Conservation (phyloP, 2,113 vertebrate species). For the Glareola pratincola region DNA sequence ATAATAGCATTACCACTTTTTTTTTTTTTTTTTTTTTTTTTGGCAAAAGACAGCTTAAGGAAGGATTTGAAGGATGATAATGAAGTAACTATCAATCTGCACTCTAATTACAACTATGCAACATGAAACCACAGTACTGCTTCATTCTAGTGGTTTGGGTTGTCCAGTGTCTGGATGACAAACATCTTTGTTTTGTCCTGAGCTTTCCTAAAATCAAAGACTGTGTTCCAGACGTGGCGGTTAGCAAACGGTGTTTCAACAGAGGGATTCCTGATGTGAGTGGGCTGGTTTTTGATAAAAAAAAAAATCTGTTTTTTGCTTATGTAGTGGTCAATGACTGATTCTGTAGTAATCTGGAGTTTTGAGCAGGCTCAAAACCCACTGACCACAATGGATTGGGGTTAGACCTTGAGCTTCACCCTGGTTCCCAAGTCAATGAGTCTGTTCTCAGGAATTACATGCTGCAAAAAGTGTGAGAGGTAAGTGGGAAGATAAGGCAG, state of each 20-base stretch:
- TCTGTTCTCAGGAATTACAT: not conserved
- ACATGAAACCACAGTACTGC: not conserved
- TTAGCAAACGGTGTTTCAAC: not conserved
- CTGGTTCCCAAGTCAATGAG: not conserved
- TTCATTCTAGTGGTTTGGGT: conserved; percentile 3
- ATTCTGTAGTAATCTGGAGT: not conserved
- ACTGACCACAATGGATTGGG: not conserved
- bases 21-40: not conserved
- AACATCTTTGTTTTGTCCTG: not conserved
- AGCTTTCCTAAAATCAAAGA: conserved; percentile 8
- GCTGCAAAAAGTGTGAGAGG: not conserved
- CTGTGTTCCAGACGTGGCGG: not conserved
- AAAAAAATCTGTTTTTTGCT: not conserved
- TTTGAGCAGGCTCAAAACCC: not conserved
- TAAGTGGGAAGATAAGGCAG: not conserved
- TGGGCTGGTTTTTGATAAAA: not conserved
- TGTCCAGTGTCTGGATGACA: not conserved
- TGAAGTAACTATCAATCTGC: not conserved
- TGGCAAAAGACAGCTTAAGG: not conserved
- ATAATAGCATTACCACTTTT: not conserved
- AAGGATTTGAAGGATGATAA: conserved; percentile 10
- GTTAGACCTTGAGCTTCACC: not conserved
- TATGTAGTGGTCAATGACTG: not conserved
- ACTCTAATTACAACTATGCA: conserved; percentile 13
- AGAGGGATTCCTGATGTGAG: not conserved